phyloP scores from a whole-genome alignment of 2,888 invertebrate genomes.

The Cerastis rubricosa region DNA sequence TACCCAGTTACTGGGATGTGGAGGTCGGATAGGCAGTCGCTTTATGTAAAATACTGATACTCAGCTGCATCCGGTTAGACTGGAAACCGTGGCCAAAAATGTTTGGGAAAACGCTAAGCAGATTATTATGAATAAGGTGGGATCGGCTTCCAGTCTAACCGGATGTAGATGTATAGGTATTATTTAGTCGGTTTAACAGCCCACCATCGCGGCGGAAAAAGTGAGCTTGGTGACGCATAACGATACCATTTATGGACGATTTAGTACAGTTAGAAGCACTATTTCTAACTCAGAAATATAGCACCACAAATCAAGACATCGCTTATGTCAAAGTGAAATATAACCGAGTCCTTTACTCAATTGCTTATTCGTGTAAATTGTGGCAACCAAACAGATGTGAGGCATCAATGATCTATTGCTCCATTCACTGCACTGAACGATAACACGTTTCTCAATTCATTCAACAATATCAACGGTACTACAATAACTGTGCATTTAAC shows the following conservation, averaged over 20 bases:
- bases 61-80: too few species aligned
- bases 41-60: too few species aligned
- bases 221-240: neutral
- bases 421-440: conserved; percentile 10
- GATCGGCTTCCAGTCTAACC: neutral
- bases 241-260: neutral
- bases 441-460: conserved; percentile 15
- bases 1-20: too few species aligned
- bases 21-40: too few species aligned
- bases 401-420: conserved; percentile 22
- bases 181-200: neutral
- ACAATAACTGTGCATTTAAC: conserved; percentile 19
- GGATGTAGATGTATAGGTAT: neutral
- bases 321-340: conserved; percentile 1
- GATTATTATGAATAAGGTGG: too few species aligned
- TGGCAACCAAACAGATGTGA: conserved; percentile 29
- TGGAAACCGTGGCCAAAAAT: too few species aligned
- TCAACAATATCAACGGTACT: conserved; percentile 22
- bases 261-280: neutral
- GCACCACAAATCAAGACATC: neutral
- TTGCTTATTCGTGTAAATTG: conserved; percentile 30
- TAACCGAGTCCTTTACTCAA: conserved; percentile 14
- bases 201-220: neutral
- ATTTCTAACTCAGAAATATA: neutral
- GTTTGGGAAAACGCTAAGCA: too few species aligned